Evolutionary conservation across 2,113 vertebrate species (phyloP).

Genomic region (Typhlomys cinereus): DNA sequence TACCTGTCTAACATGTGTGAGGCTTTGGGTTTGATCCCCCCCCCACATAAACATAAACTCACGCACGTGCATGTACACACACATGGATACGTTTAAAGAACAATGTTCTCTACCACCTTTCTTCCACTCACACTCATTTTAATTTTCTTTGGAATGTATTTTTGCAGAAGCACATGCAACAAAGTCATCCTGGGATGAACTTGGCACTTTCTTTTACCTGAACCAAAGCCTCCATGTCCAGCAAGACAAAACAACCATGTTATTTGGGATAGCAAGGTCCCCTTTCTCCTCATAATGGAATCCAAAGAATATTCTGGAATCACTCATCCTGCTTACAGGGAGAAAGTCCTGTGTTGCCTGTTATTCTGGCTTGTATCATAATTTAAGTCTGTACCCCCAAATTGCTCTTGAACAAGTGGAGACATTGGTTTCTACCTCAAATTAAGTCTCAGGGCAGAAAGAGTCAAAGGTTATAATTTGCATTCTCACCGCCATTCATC

Average conservation of each 20-base stretch:
- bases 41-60: too few species aligned
- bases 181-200: not conserved
- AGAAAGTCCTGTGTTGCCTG: not conserved
- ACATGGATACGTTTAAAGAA: too few species aligned
- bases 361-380: not conserved
- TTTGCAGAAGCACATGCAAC: not conserved
- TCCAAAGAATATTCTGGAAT: not conserved
- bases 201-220: not conserved
- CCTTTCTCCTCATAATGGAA: not conserved
- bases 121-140: too few species aligned
- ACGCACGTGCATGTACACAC: too few species aligned
- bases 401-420: not conserved
- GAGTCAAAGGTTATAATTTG: not conserved
- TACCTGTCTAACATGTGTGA: too few species aligned
- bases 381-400: not conserved
- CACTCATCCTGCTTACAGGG: not conserved
- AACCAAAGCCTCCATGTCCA: not conserved
- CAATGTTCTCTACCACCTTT: too few species aligned
- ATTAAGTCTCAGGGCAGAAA: not conserved
- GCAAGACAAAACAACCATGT: not conserved
- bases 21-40: too few species aligned
- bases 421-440: not conserved
- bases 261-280: not conserved
- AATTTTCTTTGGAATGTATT: too few species aligned
- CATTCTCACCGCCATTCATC: not conserved